Percentiles rank a stretch among this genome's conserved stretches.
Conservation (phyloP, 2,113 vertebrate species). For the Rhipidura dahli region DNA sequence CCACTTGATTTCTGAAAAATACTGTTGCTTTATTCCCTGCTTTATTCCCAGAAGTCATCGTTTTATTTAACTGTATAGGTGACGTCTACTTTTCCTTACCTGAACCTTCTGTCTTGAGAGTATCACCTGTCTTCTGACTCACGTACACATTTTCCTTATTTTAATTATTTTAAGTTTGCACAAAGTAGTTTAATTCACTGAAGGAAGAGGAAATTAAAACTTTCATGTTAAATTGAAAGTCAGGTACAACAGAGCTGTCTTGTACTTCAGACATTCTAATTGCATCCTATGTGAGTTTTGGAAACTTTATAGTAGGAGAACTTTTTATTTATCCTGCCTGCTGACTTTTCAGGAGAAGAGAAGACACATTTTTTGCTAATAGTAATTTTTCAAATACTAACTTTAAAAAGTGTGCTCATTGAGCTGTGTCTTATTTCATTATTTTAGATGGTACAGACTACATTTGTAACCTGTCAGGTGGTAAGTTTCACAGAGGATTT, state of each 20-base stretch:
- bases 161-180: background rate
- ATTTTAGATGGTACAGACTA: background rate
- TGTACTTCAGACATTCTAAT: background rate
- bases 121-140: background rate
- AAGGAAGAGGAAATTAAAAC: background rate
- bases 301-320: background rate
- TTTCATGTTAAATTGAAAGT: background rate
- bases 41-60: background rate
- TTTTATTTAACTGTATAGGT: background rate
- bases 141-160: background rate
- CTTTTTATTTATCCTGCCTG: background rate
- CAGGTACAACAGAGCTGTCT: rapidly evolving
- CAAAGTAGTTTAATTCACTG: background rate
- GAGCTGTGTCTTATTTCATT: background rate
- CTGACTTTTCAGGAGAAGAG: background rate
- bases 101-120: background rate
- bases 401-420: background rate
- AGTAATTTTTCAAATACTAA: background rate
- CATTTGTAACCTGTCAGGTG: background rate
- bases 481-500: background rate
- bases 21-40: background rate
- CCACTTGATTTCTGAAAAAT: background rate
- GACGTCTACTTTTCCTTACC: background rate
- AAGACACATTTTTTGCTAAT: background rate
- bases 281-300: background rate